Evolutionary conservation across 2,113 vertebrate genomes (phyloP).

Genomic region (Scalopus aquaticus): DNA sequence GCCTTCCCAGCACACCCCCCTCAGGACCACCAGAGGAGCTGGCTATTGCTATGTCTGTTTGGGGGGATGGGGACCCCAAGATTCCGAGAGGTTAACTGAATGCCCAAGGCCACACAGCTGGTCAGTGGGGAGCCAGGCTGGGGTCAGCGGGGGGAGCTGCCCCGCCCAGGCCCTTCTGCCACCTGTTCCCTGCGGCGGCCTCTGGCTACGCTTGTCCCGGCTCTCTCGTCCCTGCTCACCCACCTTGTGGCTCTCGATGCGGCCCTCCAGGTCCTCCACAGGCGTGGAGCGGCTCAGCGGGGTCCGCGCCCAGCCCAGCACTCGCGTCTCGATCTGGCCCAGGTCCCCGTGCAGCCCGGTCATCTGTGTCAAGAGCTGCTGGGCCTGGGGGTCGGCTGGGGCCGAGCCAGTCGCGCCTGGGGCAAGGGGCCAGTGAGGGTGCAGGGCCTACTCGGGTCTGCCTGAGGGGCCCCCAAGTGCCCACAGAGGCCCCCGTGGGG

Average conservation of each 20-base stretch:
- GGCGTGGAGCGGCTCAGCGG: not conserved
- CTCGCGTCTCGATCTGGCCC: constrained; percentile 48
- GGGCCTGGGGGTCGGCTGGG: constrained; percentile 38
- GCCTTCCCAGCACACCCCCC: not conserved
- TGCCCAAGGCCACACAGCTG: not conserved
- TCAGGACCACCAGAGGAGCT: not conserved
- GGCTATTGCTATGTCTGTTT: not conserved
- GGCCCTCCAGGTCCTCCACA: constrained; percentile 63
- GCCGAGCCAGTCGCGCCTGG: not conserved
- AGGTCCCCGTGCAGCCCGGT: constrained; percentile 58
- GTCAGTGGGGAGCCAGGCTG: not conserved
- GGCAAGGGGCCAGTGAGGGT: not conserved
- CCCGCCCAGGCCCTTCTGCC: not conserved
- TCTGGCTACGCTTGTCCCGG: too few species aligned
- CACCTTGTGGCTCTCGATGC: constrained; percentile 66
- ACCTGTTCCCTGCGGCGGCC: not conserved
- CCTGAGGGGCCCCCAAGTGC: not conserved
- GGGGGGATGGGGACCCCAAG: not conserved
- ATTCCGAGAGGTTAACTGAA: not conserved
- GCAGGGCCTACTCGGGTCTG: not conserved
- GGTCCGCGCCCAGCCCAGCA: constrained; percentile 58
- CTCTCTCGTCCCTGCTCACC: not conserved
- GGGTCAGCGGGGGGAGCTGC: not conserved
- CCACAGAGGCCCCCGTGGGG: fast-evolving
- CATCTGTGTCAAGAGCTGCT: constrained; percentile 73